Base-by-base conservation (phyloP, 2,797 vertebrate species). In the Phoxinus dragarum region DNA sequence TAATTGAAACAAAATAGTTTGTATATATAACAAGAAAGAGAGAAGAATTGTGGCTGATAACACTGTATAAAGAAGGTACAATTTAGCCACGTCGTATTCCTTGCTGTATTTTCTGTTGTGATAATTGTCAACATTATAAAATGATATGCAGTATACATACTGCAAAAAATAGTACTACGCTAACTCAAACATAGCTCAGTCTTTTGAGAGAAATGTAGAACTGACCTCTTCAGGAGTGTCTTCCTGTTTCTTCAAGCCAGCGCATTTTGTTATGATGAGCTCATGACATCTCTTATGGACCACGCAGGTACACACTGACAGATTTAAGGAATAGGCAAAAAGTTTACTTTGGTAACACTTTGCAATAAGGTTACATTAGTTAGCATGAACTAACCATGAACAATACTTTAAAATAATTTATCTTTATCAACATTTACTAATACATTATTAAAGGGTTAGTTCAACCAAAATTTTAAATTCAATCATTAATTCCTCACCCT, bases 261-360 rank as follows among this genome's bases (percentile, higher is more conserved):
- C 97, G 84, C 98, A 99, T 91, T 98, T 99, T 4, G 98, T 99
- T 94, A 99, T 99, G 90, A 99, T 98, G 93, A 98, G 98, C 92
- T 98, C 97, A 79, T 99, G 98, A 90, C 98, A 99, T 92, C 98
- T 95, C 92, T 99, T 99, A 95, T 99, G 98, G 90, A 99, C 98
- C 73, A 99, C 98, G 52, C 98, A 99, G 89, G 98, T 99, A 88
- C 98, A 99, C 90, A 99, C 98, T 99, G 92, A 59, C 17, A 78
- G 23, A 77, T 67, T 75, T 27, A 16, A 67, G 34, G 31, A 52
- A 72, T 31, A 75, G 67, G 49, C 23, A 19, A 74, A 44, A 68
- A 66, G 23, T n/a, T 77, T 7, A 61, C 31, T 23, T 67, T 16
- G 34, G 61, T 3, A 34, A 66, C 61, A 66, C 61, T 66, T 66